Evolutionary conservation across 2,113 vertebrate species (phyloP), one percentile per base, ranked within the genome.

Genomic region (Scalopus aquaticus): DNA sequence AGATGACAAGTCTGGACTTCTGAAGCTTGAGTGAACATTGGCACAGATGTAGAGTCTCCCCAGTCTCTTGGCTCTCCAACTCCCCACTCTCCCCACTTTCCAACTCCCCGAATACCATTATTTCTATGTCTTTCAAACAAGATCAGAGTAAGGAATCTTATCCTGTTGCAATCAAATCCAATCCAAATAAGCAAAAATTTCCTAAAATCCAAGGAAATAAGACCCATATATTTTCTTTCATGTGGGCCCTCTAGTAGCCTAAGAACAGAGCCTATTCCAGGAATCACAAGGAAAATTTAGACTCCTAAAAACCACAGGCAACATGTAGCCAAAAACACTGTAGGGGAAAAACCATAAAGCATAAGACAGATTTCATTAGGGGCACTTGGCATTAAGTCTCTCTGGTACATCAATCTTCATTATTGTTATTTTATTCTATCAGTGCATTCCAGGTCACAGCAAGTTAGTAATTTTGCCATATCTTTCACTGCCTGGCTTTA

Each of bases 401-500:
- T 95, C 70, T 73, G 58, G 81, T 85, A 69, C 96, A 95, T 95
- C 95, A 87, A 81, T 96, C 94, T 97, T 97, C 96, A 74, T 96
- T 93, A 96, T 95, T 97, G 86, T 97, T 95, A 98, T 97, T 98
- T 97, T 98, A 96, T 96, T 95, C 94, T 97, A 88, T 96, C 97
- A 97, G 96, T 97, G 97, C 95, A 93, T 98, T 98, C 97, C 96
- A 98, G 98, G 98, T 98, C 98, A 98, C 97, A 97, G 97, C 96
- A 96, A 97, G 97, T 97, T 97, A 97, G 93, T 97, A 96, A 97
- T 98, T 98, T 98, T 98, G 97, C 97, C 96, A 64, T 98, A 98
- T 98, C 96, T 89, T 97, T 98, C 97, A 97, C 96, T 97, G 96
- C 97, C 97, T 98, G 95, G 94, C 96, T 98, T 98, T 98, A 98